Base-by-base conservation (phyloP, 2,113 vertebrate species). In the Oreocharis arfaki region DNA sequence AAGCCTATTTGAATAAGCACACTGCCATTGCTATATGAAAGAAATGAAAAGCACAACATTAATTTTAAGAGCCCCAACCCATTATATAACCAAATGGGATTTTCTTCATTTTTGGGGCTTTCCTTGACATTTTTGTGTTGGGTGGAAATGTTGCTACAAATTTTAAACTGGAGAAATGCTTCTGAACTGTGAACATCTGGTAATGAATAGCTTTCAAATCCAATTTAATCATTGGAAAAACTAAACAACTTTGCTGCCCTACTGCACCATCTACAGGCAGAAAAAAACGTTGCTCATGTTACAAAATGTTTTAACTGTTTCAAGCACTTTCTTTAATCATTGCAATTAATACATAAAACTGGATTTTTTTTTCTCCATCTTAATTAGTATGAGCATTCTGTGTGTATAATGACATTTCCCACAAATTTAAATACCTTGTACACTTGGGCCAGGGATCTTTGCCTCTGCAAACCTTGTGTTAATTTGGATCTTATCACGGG, bases 181-280 rank as follows among this genome's bases (percentile, higher is more conserved):
- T 88, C 59, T 95, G 42, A 90, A 70, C 33, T 56, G 23, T 74
- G 60, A 87, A 83, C 69, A 63, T 90, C 78, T 94, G 85, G 71
- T 91, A 67, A 93, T 80, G 44, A 89, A 60, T 76, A 65, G 39
- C 52, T 96, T 80, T 90, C 77, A 89, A 86, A 60, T 39, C 18
- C 33, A 14, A 32, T 88, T 74, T 93, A 85, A 55, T 91, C 61
- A 67, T 83, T 47, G 49, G n/a, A 47, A 86, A 85, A 95, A 39
- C 60, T 32, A 39, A 52, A 1, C 75, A 56, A 49, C 56, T 94
- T 93, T 47, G 32, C 80, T 97, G 77, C 87, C 93, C 80, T 93
- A 80, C 68, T 95, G 67, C 96, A 93, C 96, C 96, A 97, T 80
- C 96, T 96, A 95, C 89, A 95, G 96, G 94, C 91, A 92, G 88